Evolutionary conservation across 1,140 invertebrate genomes (phyloP), one percentile per base, ranked within the genome.

Genomic region (Neelides sp.): DNA sequence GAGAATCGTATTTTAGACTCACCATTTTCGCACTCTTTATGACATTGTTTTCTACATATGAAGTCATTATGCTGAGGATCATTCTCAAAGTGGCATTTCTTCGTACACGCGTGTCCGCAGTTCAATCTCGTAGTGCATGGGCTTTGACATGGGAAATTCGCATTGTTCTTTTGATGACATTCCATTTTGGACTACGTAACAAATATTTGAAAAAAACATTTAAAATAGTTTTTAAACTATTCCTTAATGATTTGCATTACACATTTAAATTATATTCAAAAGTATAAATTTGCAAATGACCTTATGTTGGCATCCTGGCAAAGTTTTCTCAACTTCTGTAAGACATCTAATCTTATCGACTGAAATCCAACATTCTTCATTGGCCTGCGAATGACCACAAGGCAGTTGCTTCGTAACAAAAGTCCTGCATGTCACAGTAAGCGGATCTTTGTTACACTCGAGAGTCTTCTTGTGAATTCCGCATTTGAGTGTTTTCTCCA

Each of bases 81-180:
- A 12, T 52, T 30, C 1, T 41, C 39, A 22, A 35, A 27, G 27
- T 60, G 58, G 34, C 58, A 60, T 15, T 37, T 26, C 28, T 49
- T 45, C 2, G 30, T 46, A 43, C 58, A 60, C 3, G 52, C 41
- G 47, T 60, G 58, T 8, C 58, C 58, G 40, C 58, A 60, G 0
- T 23, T 1, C 3, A 60, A 30, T 5, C 58, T 44, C 13, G 32
- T 42, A 2, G 43, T 27, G 20, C 58, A 60, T 13, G 35, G 27
- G 20, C 20, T 35, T 28, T 39, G 44, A 37, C 58, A 60, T 20
- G 22, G n/a, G 4, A 54, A 10, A 15, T 20, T 26, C 4, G 23
- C 24, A 19, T 57, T 41, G 13, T 39, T 43, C 5, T 23, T 19
- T 8, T 44, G 17, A 4, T 39, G 5, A 42, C 52, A 59, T 26